These are phyloP conservation scores for Drosophila santomea DNA, from an alignment of 1,140 invertebrate species.

Conservation along the genomic window DNA sequence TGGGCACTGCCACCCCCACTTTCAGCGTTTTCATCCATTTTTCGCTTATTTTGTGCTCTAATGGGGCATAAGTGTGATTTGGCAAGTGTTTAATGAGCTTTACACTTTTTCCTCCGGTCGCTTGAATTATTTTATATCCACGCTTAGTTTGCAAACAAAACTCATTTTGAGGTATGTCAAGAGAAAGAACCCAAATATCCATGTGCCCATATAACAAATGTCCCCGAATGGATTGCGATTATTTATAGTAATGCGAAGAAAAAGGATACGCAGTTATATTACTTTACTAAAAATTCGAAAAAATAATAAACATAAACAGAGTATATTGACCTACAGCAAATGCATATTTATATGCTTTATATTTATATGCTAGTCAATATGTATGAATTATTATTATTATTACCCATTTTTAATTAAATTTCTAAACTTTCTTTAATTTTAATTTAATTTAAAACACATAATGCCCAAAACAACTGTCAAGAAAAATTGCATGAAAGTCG, in stretches of 20 bases:
- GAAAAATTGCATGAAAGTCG: not conserved
- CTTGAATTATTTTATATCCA: slow-evolving; percentile 7
- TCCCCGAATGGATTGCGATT: not conserved
- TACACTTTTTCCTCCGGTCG: slow-evolving; percentile 45
- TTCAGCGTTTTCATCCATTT: slow-evolving; percentile 45
- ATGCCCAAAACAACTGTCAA: not conserved
- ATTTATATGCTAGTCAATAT: no score
- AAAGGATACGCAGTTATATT: no score
- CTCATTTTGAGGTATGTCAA: slow-evolving; percentile 3
- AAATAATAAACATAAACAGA: no score
- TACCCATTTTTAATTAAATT: not conserved
- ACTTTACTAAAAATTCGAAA: no score
- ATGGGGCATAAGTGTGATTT: slow-evolving; percentile 80
- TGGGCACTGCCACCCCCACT: not conserved
- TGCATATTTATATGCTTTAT: no score
- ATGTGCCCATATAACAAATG: not conserved
- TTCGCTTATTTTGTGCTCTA: slow-evolving; percentile 80
- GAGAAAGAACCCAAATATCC: not conserved
- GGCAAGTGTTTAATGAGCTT: slow-evolving; percentile 81
- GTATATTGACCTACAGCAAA: no score
- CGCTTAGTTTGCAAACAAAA: not conserved
- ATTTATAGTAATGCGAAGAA: not conserved
- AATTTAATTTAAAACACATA: not conserved
- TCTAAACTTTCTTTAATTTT: not conserved
- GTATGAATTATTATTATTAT: no score